These are phyloP conservation scores for Progne subis DNA, from an alignment of 2,113 vertebrate genomes.

Conservation along the genomic window DNA sequence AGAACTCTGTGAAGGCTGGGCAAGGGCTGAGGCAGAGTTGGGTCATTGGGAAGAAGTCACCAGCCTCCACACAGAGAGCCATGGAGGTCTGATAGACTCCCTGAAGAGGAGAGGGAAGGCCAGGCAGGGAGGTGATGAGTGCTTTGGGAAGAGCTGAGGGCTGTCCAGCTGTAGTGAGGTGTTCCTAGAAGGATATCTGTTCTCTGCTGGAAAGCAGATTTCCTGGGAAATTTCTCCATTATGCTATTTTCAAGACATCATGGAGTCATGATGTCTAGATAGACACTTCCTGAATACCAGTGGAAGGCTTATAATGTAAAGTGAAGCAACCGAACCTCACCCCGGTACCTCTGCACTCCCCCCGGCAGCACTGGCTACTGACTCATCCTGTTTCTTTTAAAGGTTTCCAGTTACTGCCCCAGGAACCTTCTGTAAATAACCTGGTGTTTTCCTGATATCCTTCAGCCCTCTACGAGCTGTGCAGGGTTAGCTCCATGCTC, in stretches of 20 bases:
- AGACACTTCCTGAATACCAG: not conserved
- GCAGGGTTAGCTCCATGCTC: not conserved
- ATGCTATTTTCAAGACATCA: not conserved
- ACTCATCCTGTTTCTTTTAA: not conserved
- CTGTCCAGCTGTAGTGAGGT: not conserved
- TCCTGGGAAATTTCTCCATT: not conserved
- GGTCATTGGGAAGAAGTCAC: not conserved
- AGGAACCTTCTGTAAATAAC: not conserved
- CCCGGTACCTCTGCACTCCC: not conserved
- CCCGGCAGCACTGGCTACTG: fast-evolving
- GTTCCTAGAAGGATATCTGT: not conserved
- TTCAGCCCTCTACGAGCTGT: fast-evolving
- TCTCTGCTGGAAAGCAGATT: not conserved
- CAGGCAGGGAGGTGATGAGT: not conserved
- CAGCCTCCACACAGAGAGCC: not conserved
- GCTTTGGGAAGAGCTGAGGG: not conserved
- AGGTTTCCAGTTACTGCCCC: not conserved
- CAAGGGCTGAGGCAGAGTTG: not conserved
- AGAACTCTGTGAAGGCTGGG: not conserved
- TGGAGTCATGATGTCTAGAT: not conserved
- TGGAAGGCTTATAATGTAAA: not conserved
- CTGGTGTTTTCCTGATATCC: not conserved
- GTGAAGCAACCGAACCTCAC: not conserved
- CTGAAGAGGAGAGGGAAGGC: not conserved
- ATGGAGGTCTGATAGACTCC: not conserved